phyloP scores from a whole-genome alignment of 2,797 vertebrate genomes.

The Strix occidentalis region DNA sequence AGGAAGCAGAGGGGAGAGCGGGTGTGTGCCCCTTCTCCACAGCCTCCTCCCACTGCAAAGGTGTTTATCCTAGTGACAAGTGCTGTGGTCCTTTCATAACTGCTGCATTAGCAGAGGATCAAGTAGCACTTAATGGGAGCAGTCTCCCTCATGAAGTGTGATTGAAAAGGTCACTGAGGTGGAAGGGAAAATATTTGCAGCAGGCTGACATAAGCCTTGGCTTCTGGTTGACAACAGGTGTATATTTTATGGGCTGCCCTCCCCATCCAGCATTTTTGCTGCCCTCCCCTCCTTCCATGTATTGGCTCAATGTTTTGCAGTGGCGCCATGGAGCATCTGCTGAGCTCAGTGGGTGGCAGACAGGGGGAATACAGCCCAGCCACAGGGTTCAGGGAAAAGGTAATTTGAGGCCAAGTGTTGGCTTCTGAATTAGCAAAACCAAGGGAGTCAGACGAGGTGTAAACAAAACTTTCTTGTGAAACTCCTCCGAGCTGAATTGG shows the following conservation, averaged over 20 bases:
- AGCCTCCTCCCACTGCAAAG: not conserved
- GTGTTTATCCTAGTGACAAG: slow-evolving; percentile 72
- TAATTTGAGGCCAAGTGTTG: not conserved
- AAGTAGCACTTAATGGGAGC: slow-evolving; percentile 64
- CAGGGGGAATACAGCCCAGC: not conserved
- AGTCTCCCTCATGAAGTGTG: slow-evolving; percentile 10
- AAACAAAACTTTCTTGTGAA: not conserved
- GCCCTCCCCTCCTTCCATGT: not conserved
- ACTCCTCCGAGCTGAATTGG: not conserved
- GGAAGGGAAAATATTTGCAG: slow-evolving; percentile 60
- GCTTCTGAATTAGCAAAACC: not conserved
- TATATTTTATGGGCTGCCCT: not conserved
- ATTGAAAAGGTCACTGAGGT: slow-evolving; percentile 55
- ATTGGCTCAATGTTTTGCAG: not conserved
- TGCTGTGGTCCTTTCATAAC: slow-evolving; percentile 62
- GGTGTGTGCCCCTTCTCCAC: not conserved
- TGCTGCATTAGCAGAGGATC: slow-evolving; percentile 74
- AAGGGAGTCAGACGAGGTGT: not conserved
- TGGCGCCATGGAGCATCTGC: not conserved
- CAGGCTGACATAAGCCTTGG: slow-evolving; percentile 66
- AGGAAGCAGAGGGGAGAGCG: not conserved
- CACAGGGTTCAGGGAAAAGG: not conserved
- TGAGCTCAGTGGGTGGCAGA: not conserved
- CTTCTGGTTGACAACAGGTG: slow-evolving; percentile 55
- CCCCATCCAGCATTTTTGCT: not conserved